A percentile compares a stretch with the other conserved stretches of the same genome.
These are phyloP conservation scores for Drosophila littoralis DNA, from an alignment of 1,140 invertebrate species.

Conservation along the genomic window DNA sequence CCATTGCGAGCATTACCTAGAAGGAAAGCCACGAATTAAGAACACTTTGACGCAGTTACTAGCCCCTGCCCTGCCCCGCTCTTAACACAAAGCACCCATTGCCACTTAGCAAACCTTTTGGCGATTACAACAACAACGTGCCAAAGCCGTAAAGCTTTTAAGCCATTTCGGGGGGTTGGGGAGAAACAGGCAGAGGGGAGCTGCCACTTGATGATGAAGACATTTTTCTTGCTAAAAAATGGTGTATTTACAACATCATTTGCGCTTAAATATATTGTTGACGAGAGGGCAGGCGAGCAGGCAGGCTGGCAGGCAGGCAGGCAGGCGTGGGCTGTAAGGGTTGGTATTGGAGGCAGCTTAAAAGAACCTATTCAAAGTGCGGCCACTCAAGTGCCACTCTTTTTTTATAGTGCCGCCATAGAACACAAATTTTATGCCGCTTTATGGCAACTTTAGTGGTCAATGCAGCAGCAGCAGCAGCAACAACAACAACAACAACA, in stretches of 20 bases:
- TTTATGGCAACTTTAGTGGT: slow-evolving; percentile 74
- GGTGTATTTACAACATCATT: slow-evolving; percentile 76
- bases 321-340: neutral
- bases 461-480: slow-evolving; percentile 60
- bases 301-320: too few relatives aligned
- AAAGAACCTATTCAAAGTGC: slow-evolving; percentile 59
- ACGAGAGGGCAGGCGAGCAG: too few relatives aligned
- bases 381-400: slow-evolving; percentile 71
- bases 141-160: slow-evolving; percentile 43
- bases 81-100: slow-evolving; percentile 53
- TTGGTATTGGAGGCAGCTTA: slow-evolving; percentile 22
- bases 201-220: slow-evolving; percentile 69
- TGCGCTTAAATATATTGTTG: slow-evolving; percentile 47
- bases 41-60: slow-evolving; percentile 58
- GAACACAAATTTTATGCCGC: slow-evolving; percentile 62
- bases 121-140: slow-evolving; percentile 19
- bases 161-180: slow-evolving; percentile 24
- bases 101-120: slow-evolving; percentile 71
- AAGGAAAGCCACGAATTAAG: slow-evolving; percentile 40
- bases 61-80: neutral
- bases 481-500: slow-evolving; percentile 28
- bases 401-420: slow-evolving; percentile 42
- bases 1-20: too few relatives aligned
- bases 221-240: slow-evolving; percentile 70
- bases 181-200: neutral